These are phyloP conservation scores for Macrotis lagotis DNA, from an alignment of 2,113 vertebrate genomes.

Conservation along the genomic window DNA sequence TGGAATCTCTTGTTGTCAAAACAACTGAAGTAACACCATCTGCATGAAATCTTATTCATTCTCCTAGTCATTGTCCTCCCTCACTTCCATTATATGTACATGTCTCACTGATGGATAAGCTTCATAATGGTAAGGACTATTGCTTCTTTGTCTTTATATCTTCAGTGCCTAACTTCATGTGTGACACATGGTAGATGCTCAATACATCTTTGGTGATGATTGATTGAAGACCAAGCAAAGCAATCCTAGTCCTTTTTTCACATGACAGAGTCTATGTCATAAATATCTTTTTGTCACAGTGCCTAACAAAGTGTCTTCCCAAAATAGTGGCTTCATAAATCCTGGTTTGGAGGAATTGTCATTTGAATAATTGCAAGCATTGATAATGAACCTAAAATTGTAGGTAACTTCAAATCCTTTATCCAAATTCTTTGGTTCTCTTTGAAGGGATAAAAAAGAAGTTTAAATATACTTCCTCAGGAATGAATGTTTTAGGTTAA, in stretches of 20 bases:
- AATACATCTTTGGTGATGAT: neutral
- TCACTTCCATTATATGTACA: neutral
- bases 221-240: neutral
- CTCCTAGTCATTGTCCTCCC: neutral
- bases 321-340: neutral
- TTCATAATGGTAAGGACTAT: neutral
- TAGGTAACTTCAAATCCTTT: neutral
- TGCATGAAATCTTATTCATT: neutral
- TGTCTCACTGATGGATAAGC: neutral
- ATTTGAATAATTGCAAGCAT: constrained; percentile 1
- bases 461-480: constrained; percentile 12
- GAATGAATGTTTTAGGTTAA: constrained; percentile 49
- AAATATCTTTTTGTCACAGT: neutral
- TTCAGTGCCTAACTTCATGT: neutral
- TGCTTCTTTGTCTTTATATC: neutral
- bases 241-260: neutral
- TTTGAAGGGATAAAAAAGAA: neutral
- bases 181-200: neutral
- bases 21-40: neutral
- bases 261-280: neutral
- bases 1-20: neutral
- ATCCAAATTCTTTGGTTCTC: neutral
- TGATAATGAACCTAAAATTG: constrained; percentile 19
- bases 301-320: neutral
- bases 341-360: neutral